Conservation (phyloP, 1,140 invertebrate genomes). For the Zaprionus kolodkinae region DNA sequence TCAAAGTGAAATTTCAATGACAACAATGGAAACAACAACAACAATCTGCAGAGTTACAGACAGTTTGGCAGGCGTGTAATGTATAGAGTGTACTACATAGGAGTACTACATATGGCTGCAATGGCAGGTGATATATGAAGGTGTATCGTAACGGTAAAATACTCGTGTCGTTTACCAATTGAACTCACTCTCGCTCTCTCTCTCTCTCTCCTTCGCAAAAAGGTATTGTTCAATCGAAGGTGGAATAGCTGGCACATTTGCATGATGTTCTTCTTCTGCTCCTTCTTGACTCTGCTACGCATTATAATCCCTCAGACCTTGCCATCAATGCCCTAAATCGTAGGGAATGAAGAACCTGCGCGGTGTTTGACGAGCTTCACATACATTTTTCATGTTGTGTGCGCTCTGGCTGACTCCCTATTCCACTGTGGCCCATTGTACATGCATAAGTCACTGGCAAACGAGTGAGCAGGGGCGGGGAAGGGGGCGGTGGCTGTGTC, state of each 20-base stretch:
- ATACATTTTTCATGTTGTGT: conserved; percentile 48
- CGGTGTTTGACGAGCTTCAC: neutral
- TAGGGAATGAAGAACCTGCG: neutral
- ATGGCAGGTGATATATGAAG: neutral
- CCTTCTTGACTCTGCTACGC: neutral
- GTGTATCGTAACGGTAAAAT: conserved; percentile 1
- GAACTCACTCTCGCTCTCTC: neutral
- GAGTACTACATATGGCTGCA: neutral
- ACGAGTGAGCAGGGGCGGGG: no score
- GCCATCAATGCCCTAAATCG: neutral
- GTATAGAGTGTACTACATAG: neutral
- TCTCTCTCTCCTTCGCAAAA: neutral
- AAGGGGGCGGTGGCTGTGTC: neutral
- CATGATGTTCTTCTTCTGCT: neutral
- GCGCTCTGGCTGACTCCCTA: neutral
- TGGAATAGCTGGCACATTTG: neutral
- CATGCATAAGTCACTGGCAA: neutral
- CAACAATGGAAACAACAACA: neutral
- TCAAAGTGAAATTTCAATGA: neutral
- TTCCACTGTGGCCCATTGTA: neutral
- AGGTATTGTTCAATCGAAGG: neutral
- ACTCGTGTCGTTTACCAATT: neutral
- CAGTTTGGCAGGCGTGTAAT: neutral
- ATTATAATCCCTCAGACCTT: neutral
- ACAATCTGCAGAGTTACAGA: neutral